phyloP scores from a whole-genome alignment of 2,797 vertebrate species.

The Rhabdophis nuchalis region DNA sequence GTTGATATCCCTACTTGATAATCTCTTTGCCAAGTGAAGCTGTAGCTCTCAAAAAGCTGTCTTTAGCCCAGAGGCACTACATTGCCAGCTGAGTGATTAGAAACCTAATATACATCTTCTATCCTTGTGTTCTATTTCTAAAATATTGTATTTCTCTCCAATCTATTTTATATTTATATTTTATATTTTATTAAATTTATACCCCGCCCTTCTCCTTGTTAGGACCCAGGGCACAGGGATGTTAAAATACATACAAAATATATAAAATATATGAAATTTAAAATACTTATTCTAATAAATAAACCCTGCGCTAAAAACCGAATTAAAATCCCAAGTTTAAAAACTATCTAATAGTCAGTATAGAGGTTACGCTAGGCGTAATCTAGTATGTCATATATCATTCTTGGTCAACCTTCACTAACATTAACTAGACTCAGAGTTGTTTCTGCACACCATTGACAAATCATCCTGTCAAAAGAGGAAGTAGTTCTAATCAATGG shows the following conservation, averaged over 20 bases:
- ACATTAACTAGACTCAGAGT: neutral
- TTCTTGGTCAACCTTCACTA: neutral
- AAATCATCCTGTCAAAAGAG: slow-evolving; percentile 17
- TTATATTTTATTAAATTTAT: too few species aligned
- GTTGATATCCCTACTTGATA: neutral
- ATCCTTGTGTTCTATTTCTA: neutral
- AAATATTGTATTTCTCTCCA: neutral
- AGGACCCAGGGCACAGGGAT: too few species aligned
- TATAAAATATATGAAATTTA: too few species aligned
- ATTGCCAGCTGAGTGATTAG: neutral
- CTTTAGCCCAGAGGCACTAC: neutral
- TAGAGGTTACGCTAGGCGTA: too few species aligned
- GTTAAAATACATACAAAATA: too few species aligned
- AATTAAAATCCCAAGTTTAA: too few species aligned
- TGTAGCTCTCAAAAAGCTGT: neutral
- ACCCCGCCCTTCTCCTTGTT: too few species aligned
- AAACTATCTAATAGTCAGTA: too few species aligned
- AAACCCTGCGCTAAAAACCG: too few species aligned
- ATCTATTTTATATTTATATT: too few species aligned
- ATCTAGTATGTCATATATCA: neutral
- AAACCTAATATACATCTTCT: neutral
- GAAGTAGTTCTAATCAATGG: slow-evolving; percentile 10
- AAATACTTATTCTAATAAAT: too few species aligned
- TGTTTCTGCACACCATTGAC: neutral
- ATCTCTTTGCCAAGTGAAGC: neutral